A percentile compares a stretch with the other conserved stretches of the same genome.
Conservation (phyloP, 2,797 vertebrate species). For the Etheostoma perlongum region DNA sequence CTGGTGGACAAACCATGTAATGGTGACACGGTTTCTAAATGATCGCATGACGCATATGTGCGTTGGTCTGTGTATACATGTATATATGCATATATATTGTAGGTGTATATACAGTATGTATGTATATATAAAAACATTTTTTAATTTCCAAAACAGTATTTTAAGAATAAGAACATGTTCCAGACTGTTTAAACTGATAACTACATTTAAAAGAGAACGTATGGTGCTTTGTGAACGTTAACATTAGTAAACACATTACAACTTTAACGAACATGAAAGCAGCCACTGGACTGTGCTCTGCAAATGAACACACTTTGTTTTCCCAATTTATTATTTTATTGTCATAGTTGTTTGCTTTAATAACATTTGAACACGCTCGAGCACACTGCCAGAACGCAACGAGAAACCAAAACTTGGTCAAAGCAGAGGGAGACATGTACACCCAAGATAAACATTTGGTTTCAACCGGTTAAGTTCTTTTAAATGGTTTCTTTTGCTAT, state of each 20-base stretch:
- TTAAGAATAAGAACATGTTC: not conserved
- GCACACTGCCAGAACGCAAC: slow-evolving; percentile 85
- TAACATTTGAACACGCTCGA: slow-evolving; percentile 93
- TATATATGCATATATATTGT: too few species aligned
- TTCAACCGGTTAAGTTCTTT: slow-evolving; percentile 84
- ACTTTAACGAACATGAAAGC: not conserved
- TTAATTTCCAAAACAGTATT: not conserved
- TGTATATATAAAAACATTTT: not conserved
- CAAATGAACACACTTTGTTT: slow-evolving; percentile 53
- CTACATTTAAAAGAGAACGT: not conserved
- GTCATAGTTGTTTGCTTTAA: slow-evolving; percentile 94
- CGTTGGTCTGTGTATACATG: too few species aligned
- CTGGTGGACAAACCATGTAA: not conserved
- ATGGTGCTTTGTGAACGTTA: not conserved
- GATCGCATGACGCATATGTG: too few species aligned
- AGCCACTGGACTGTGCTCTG: not conserved
- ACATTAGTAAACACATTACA: too few species aligned
- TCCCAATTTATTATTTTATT: slow-evolving; percentile 98
- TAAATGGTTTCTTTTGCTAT: slow-evolving; percentile 85
- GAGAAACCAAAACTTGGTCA: slow-evolving; percentile 80
- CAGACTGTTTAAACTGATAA: not conserved
- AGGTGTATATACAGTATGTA: too few species aligned
- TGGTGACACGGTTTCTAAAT: too few species aligned
- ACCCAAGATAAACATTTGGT: slow-evolving; percentile 81
- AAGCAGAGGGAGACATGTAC: slow-evolving; percentile 79